Conservation (phyloP, 1,140 invertebrate genomes). For the Maconellicoccus hirsutus region DNA sequence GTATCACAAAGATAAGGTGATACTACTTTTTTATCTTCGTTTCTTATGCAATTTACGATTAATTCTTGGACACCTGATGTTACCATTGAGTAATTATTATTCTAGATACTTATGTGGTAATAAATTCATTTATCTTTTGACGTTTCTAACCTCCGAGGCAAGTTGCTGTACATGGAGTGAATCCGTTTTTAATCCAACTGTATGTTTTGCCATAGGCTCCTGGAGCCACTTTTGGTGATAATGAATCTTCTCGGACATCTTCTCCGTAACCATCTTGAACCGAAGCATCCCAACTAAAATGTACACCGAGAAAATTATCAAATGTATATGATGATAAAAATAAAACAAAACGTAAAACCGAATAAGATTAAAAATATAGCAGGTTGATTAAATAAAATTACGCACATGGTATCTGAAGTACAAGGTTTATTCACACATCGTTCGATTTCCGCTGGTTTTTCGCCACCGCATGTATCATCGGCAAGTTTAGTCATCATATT, state of each 20-base stretch:
- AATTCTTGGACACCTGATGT: conserved; percentile 60
- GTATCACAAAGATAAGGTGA: conserved; percentile 65
- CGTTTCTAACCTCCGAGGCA: conserved; percentile 67
- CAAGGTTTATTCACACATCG: conserved; percentile 66
- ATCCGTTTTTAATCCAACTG: conserved; percentile 72
- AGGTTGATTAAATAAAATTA: background rate
- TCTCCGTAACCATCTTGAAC: conserved; percentile 31
- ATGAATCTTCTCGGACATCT: conserved; percentile 33
- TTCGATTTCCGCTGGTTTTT: conserved; percentile 65
- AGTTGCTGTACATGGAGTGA: conserved; percentile 82
- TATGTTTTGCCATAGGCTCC: conserved; percentile 48
- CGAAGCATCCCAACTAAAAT: background rate
- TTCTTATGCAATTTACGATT: conserved; percentile 80
- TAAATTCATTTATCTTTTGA: conserved; percentile 11
- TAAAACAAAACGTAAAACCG: too few species aligned
- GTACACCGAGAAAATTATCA: background rate
- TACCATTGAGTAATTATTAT: too few species aligned
- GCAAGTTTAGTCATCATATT: conserved; percentile 71
- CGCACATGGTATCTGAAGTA: conserved; percentile 33
- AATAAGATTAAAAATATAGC: too few species aligned
- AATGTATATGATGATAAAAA: too few species aligned
- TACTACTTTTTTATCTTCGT: conserved; percentile 70
- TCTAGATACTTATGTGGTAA: conserved; percentile 23
- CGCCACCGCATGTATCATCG: conserved; percentile 74
- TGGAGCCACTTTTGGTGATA: conserved; percentile 40